Conservation (phyloP, 2,888 invertebrate species). For the Apeira syringaria region DNA sequence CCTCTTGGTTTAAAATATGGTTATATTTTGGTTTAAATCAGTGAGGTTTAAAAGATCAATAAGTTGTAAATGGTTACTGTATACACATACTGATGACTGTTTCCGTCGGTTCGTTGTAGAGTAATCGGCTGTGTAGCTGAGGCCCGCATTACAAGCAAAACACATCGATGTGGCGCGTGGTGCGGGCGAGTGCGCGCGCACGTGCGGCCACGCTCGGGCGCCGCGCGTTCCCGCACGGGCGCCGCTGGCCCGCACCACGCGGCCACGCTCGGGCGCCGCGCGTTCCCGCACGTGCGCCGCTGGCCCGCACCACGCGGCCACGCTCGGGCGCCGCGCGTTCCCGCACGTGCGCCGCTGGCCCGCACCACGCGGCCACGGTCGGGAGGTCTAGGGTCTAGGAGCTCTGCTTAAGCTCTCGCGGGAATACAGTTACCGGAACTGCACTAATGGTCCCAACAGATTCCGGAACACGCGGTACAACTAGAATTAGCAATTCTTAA, state of each 20-base stretch:
- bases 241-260: conserved; percentile 7
- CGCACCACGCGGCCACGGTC: conserved; percentile 15
- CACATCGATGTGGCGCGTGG: neutral
- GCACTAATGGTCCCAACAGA: too few species aligned
- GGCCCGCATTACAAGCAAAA: conserved; percentile 8
- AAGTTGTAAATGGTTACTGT: too few species aligned
- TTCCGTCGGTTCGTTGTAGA: neutral
- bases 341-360: neutral
- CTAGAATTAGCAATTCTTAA: too few species aligned
- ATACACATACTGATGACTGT: too few species aligned
- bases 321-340: conserved; percentile 2
- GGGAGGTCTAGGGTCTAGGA: too few species aligned
- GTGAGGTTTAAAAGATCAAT: too few species aligned
- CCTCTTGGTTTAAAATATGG: too few species aligned
- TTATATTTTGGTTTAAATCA: too few species aligned
- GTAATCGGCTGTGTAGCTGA: neutral
- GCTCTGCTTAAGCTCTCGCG: too few species aligned
- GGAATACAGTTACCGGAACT: too few species aligned
- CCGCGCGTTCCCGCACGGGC: neutral
- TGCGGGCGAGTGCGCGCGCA: conserved; percentile 1
- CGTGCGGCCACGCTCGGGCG: conserved; percentile 15
- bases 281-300: neutral
- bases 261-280: conserved; percentile 7
- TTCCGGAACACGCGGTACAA: too few species aligned
- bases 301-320: conserved; percentile 11